Conservation (phyloP, 2,113 vertebrate species). For the Elaphurus davidianus region DNA sequence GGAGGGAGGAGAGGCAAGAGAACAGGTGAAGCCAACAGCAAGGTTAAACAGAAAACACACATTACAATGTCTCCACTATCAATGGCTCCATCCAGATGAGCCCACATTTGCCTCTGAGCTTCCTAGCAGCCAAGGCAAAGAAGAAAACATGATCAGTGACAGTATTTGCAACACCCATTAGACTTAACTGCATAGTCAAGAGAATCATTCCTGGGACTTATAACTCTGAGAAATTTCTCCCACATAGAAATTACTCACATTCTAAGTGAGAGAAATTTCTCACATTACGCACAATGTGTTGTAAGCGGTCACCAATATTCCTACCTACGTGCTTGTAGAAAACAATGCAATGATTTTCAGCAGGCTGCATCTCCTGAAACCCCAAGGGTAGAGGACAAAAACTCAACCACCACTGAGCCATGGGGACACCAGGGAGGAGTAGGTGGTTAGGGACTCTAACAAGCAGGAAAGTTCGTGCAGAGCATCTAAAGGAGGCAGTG, state of each 20-base stretch:
- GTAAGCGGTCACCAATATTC: neutral
- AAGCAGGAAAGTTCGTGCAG: neutral
- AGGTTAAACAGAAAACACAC: neutral
- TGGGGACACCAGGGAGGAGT: neutral
- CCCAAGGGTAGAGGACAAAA: neutral
- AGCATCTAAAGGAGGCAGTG: neutral
- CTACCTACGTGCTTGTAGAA: neutral
- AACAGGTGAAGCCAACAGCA: neutral
- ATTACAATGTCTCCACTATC: neutral
- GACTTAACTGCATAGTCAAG: neutral
- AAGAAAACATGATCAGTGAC: neutral
- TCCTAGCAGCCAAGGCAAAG: slow-evolving; percentile 3
- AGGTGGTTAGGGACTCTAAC: too few relatives aligned
- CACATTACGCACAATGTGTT: neutral
- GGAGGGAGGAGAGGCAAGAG: neutral
- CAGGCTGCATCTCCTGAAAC: neutral
- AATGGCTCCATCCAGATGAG: neutral
- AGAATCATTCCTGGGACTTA: neutral
- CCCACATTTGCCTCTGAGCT: neutral
- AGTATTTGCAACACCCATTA: neutral
- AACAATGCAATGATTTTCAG: neutral
- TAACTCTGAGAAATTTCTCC: neutral
- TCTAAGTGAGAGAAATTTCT: neutral
- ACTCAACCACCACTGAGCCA: neutral
- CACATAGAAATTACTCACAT: neutral